phyloP scores from a whole-genome alignment of 1,140 invertebrate genomes.

The Diorhabda sublineata region DNA sequence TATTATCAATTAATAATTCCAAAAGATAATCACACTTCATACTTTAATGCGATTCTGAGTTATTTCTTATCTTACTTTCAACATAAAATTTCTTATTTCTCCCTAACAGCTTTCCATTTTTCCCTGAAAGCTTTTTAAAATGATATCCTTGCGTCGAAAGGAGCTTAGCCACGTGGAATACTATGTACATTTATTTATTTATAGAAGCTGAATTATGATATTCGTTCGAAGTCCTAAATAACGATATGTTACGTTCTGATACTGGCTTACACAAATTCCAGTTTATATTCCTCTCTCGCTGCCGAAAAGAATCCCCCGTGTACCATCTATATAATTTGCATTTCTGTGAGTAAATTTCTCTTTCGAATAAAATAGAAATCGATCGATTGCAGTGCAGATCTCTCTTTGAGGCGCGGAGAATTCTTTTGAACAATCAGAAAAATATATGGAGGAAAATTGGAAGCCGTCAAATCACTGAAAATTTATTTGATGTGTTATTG shows the following conservation, averaged over 20 bases:
- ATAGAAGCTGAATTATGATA: neutral
- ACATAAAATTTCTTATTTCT: too few relatives aligned
- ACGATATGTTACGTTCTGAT: neutral
- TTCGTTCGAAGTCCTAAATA: neutral
- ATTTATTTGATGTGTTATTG: neutral
- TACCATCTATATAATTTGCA: neutral
- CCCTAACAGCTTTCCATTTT: too few relatives aligned
- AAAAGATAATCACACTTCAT: too few relatives aligned
- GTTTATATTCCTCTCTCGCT: neutral
- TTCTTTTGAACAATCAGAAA: slow-evolving; percentile 1
- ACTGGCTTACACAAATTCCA: neutral
- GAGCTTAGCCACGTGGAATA: too few relatives aligned
- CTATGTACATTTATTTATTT: too few relatives aligned
- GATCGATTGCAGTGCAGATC: neutral
- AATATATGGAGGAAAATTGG: neutral
- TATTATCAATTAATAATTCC: too few relatives aligned
- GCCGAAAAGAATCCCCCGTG: neutral
- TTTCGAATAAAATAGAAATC: neutral
- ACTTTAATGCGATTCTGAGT: too few relatives aligned
- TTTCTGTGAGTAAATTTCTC: neutral
- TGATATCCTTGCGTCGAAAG: too few relatives aligned
- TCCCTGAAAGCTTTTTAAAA: too few relatives aligned
- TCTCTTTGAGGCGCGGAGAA: neutral
- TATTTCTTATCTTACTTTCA: too few relatives aligned
- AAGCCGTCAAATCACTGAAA: neutral